phyloP scores from a whole-genome alignment of 2,113 vertebrate species.

The Marmota flaviventris region DNA sequence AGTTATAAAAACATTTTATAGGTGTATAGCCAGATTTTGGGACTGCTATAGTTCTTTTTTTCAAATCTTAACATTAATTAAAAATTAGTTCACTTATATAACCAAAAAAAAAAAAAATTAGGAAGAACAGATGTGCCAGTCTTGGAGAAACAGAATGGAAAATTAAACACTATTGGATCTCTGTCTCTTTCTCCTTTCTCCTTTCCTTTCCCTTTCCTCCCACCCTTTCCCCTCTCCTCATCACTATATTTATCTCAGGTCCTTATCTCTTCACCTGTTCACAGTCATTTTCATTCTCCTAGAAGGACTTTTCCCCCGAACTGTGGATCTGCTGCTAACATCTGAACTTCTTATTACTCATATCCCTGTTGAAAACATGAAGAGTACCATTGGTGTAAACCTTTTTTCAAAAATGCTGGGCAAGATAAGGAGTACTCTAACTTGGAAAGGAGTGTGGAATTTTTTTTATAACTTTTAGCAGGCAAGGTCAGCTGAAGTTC shows the following conservation, averaged over 20 bases:
- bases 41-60: background rate
- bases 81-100: constrained; percentile 63
- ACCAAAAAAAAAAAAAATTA: background rate
- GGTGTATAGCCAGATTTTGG: constrained; percentile 38
- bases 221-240: background rate
- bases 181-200: background rate
- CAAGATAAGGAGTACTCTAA: background rate
- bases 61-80: constrained; percentile 37
- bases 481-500: constrained; percentile 69
- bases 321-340: background rate
- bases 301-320: background rate
- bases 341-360: constrained; percentile 5
- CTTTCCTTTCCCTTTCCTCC: background rate
- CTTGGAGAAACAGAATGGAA: constrained; percentile 13
- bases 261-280: background rate
- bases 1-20: constrained; percentile 38
- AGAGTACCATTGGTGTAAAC: constrained; percentile 57
- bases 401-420: constrained; percentile 14
- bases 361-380: constrained; percentile 59
- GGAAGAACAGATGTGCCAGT: constrained; percentile 53
- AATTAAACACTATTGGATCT: background rate
- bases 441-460: constrained; percentile 48
- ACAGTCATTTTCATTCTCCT: background rate
- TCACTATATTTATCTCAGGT: background rate
- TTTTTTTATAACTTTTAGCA: constrained; percentile 58